phyloP scores from a whole-genome alignment of 2,888 invertebrate genomes.

The Hypena proboscidalis region DNA sequence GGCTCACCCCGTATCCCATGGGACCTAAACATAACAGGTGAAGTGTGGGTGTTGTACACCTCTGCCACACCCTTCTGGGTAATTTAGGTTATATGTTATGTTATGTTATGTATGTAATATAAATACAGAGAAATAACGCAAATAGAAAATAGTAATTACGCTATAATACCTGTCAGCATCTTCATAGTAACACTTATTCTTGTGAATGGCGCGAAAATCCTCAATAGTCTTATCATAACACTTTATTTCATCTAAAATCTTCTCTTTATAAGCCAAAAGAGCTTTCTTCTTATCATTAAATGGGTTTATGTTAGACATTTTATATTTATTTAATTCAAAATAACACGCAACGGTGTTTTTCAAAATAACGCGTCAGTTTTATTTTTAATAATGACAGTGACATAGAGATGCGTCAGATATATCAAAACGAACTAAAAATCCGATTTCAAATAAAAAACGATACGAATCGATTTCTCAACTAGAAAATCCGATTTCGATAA shows the following conservation, averaged over 20 bases:
- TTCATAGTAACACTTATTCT: slow-evolving; percentile 31
- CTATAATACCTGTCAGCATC: slow-evolving; percentile 54
- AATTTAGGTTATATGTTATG: no score
- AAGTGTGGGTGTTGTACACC: no score
- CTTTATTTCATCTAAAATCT: slow-evolving; percentile 57
- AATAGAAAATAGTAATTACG: background rate
- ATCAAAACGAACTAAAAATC: background rate
- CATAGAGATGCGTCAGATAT: background rate
- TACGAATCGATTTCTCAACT: background rate
- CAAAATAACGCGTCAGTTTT: slow-evolving; percentile 2
- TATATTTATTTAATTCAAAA: slow-evolving; percentile 4
- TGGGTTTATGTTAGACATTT: slow-evolving; percentile 25
- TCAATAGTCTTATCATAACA: slow-evolving; percentile 61
- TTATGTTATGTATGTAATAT: no score
- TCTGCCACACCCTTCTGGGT: no score
- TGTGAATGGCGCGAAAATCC: slow-evolving; percentile 41
- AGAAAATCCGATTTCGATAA: no score
- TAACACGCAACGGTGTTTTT: slow-evolving; percentile 18
- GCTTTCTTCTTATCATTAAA: slow-evolving; percentile 51
- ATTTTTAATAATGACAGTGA: background rate
- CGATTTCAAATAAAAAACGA: background rate
- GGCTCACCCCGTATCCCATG: no score
- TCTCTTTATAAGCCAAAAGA: slow-evolving; percentile 57
- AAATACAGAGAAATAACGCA: no score
- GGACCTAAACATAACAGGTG: no score